Conservation (phyloP, 1,140 invertebrate species). For the Pararge aegeria region DNA sequence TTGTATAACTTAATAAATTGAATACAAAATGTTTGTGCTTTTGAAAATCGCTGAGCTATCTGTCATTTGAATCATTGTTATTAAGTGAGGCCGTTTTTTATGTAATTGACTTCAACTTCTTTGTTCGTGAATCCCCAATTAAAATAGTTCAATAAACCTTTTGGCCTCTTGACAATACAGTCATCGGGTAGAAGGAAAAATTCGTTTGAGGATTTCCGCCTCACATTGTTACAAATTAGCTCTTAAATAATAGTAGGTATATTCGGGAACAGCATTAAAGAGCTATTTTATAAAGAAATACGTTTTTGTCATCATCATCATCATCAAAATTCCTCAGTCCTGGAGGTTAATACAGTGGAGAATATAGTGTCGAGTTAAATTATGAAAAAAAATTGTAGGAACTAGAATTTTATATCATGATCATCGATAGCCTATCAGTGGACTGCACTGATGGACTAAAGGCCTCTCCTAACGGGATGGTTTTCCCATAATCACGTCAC, state of each 20-base stretch:
- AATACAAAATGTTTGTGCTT: constrained; percentile 18
- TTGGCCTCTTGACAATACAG: background rate
- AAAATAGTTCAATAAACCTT: background rate
- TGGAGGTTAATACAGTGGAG: too few relatives aligned
- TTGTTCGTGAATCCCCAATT: background rate
- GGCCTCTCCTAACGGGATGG: too few relatives aligned
- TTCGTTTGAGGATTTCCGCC: background rate
- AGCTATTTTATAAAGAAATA: too few relatives aligned
- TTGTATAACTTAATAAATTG: constrained; percentile 13
- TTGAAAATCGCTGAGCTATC: constrained; percentile 6
- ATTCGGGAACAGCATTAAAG: too few relatives aligned
- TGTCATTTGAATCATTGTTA: background rate
- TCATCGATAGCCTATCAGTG: too few relatives aligned
- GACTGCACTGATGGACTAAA: too few relatives aligned
- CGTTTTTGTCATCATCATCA: too few relatives aligned
- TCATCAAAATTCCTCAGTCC: too few relatives aligned
- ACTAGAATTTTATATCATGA: too few relatives aligned
- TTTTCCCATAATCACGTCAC: too few relatives aligned
- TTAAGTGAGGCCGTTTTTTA: background rate
- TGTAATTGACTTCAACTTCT: background rate
- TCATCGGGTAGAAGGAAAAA: background rate
- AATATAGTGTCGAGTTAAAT: too few relatives aligned
- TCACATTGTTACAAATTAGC: background rate
- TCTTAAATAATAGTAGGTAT: background rate
- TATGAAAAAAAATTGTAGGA: too few relatives aligned